Conservation (phyloP, 1,140 invertebrate species). For the Cydia pomonella region DNA sequence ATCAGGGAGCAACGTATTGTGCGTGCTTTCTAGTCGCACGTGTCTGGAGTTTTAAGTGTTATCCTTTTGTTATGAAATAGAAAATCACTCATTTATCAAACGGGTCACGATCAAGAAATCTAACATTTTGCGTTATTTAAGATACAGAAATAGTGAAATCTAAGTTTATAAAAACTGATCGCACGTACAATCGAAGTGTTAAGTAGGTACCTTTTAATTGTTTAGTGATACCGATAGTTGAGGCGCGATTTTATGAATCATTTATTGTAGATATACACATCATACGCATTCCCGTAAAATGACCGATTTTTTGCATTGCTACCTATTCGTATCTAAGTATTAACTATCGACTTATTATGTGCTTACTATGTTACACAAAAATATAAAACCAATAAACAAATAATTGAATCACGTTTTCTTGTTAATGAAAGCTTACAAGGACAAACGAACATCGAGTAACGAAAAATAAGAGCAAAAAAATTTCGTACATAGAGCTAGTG, state of each 20-base stretch:
- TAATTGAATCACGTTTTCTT: no score
- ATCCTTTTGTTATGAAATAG: slow-evolving; percentile 26
- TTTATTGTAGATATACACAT: no score
- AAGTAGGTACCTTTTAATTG: no score
- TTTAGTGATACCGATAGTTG: neutral
- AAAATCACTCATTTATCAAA: slow-evolving; percentile 3
- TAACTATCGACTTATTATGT: no score
- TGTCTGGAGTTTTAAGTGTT: slow-evolving; percentile 16
- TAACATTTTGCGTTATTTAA: neutral
- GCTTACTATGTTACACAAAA: no score
- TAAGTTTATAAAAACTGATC: no score
- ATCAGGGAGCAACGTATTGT: slow-evolving; percentile 21
- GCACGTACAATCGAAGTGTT: neutral
- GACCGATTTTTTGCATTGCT: no score
- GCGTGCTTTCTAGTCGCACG: slow-evolving; percentile 24
- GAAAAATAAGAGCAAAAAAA: neutral
- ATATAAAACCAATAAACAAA: no score
- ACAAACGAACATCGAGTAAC: neutral
- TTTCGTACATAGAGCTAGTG: neutral
- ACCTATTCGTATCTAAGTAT: no score
- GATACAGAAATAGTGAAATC: neutral
- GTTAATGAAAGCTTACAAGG: neutral
- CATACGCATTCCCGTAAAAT: no score
- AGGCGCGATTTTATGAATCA: no score
- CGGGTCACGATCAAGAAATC: slow-evolving; percentile 1